A percentile compares a stretch with the other conserved stretches of the same genome.
Conservation (phyloP, 92 coral and sea anemone genomes). For the Phenganax subtilis region DNA sequence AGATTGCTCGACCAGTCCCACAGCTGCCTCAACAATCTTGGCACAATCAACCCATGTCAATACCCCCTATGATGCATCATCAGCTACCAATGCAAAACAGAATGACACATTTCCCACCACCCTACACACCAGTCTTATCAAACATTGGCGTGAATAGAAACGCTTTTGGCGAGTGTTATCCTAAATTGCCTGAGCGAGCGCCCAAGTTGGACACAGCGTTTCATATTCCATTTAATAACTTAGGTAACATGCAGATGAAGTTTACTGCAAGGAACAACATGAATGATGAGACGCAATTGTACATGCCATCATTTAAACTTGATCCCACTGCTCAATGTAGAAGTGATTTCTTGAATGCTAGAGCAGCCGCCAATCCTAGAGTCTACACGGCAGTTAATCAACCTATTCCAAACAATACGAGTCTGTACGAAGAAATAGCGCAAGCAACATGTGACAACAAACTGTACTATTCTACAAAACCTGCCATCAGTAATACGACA, state of each 20-base stretch:
- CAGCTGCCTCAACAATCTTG: constrained; percentile 17
- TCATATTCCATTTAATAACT: constrained; percentile 7
- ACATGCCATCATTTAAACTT: not conserved
- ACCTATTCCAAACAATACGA: not conserved
- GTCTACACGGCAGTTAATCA: not conserved
- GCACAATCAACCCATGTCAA: constrained; percentile 3
- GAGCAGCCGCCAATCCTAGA: not conserved
- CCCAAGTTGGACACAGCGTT: constrained; percentile 20
- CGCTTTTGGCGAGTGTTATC: constrained; percentile 9
- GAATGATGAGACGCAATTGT: not conserved
- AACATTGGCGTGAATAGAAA: constrained; percentile 25
- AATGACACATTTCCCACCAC: constrained; percentile 24
- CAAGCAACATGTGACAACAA: not conserved
- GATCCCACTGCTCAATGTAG: constrained; percentile 1
- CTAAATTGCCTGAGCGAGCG: constrained; percentile 14
- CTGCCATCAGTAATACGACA: not conserved
- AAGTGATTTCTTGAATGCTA: not conserved
- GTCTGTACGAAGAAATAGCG: not conserved
- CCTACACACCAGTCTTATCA: constrained; percentile 36
- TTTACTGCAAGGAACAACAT: constrained; percentile 9
- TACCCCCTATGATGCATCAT: constrained; percentile 19
- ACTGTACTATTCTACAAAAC: not conserved
- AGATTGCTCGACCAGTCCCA: constrained; percentile 25
- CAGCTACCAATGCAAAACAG: constrained; percentile 12
- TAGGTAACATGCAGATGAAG: constrained; percentile 11